Evolutionary conservation across 1,140 invertebrate genomes (phyloP), one percentile per base, ranked within the genome.

Genomic region (Contarinia nasturtii): DNA sequence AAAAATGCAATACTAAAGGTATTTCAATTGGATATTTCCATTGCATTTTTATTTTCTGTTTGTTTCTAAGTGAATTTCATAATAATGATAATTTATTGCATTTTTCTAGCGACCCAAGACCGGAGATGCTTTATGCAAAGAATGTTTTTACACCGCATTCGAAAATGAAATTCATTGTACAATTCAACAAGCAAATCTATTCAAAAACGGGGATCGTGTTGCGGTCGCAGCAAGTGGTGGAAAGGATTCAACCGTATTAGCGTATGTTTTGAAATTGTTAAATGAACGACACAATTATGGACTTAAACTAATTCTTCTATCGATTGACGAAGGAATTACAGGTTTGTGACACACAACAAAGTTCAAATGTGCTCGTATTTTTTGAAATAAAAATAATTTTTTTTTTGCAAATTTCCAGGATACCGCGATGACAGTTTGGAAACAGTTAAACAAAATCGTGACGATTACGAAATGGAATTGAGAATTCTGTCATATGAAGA

Each of bases 201-300:
- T 98, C 59, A 77, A 79, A 49, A 68, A 65, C 48, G 90, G 89
- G 10, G 79, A 93, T 55, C 84, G 80, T 50, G 87, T 98, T 18
- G 94, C 93, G 5, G 80, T 98, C 43, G 95, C 87, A 34, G 95
- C 94, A 20, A 96, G 92, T 50, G 95, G 96, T 47, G 96, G 96
- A 44, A 99, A 99, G 74, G 96, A 99, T 66, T 98, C 94, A 0
- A 99, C 96, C 11, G 96, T 99, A 12, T 68, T 99, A 33, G 94
- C 86, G 2, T 80, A 90, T 64, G 75, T 94, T n/a, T 2, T 99
- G 52, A 96, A 96, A 66, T 64, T 84, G 3, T 66, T 99, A 2
- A 98, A 99, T 65, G 75, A 93, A 54, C 74, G 82, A 49, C 81
- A 97, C 59, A 69, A 90, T 51, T 99, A 99, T 72, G 86, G 84